These are phyloP conservation scores for Xiphophorus couchianus DNA, from an alignment of 2,113 vertebrate genomes.

Conservation along the genomic window DNA sequence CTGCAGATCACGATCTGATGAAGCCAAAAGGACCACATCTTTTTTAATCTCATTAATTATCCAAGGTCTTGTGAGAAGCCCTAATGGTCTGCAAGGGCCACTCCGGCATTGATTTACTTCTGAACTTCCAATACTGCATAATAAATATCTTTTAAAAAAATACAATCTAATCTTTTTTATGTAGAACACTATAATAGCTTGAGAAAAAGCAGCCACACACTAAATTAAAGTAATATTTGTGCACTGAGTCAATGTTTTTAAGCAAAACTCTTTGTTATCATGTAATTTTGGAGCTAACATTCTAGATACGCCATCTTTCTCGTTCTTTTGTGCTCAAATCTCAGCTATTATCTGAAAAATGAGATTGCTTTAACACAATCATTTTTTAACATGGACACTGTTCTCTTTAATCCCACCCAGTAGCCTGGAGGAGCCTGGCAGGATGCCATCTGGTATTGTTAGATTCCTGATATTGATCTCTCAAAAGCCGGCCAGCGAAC, in stretches of 20 bases:
- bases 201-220: not conserved
- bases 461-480: slow-evolving; percentile 30
- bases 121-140: not conserved
- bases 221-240: not conserved
- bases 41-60: not conserved
- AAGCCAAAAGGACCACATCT: no score
- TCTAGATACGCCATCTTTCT: not conserved
- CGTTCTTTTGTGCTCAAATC: not conserved
- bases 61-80: not conserved
- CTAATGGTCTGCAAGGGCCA: not conserved
- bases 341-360: not conserved
- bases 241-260: not conserved
- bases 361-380: no score
- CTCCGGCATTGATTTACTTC: not conserved
- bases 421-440: not conserved
- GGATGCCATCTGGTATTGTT: slow-evolving; percentile 25
- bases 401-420: not conserved
- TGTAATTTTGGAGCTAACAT: not conserved
- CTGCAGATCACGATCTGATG: no score
- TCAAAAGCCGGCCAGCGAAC: not conserved
- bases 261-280: no score
- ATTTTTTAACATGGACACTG: no score
- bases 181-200: not conserved
- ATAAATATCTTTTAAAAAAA: not conserved
- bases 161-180: not conserved